phyloP scores from a whole-genome alignment of 2,797 vertebrate genomes.

The Centropyge bicolor region DNA sequence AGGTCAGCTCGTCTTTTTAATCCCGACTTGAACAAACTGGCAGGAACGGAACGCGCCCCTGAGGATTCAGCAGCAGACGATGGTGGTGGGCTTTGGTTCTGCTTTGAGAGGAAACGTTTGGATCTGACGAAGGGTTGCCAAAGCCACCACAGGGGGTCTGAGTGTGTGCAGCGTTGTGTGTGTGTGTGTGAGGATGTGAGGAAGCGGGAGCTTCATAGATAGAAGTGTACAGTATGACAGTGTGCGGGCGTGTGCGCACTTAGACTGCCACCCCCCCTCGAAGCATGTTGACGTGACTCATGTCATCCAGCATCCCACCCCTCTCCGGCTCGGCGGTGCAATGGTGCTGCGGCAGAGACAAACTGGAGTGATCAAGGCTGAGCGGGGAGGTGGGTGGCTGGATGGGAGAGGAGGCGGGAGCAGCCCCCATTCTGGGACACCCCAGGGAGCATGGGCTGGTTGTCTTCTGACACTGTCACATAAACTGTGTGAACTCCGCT shows the following conservation, averaged over 20 bases:
- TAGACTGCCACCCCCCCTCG: constrained; percentile 56
- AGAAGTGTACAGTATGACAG: constrained; percentile 65
- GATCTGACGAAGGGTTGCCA: constrained; percentile 82
- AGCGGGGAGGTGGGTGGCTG: constrained; percentile 62
- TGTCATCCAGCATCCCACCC: constrained; percentile 73
- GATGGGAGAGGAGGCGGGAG: constrained; percentile 49
- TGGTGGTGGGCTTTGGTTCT: constrained; percentile 80
- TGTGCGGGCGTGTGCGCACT: constrained; percentile 35
- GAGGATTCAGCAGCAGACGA: constrained; percentile 76
- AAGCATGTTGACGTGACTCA: constrained; percentile 75
- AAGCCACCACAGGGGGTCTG: constrained; percentile 79
- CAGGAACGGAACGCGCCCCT: constrained; percentile 77
- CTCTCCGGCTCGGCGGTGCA: constrained; percentile 44
- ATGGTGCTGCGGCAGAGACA: constrained; percentile 63
- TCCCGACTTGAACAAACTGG: constrained; percentile 80
- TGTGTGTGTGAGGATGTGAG: constrained; percentile 39
- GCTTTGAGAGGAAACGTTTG: constrained; percentile 80
- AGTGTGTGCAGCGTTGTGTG: constrained; percentile 29
- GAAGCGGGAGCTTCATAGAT: constrained; percentile 55
- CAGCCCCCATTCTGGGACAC: constrained; percentile 65
- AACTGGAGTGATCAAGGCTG: constrained; percentile 76
- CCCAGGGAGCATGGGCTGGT: constrained; percentile 54
- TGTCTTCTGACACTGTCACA: constrained; percentile 69
- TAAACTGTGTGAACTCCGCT: constrained; percentile 52
- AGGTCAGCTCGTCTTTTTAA: constrained; percentile 83